Evolutionary conservation across 1,140 invertebrate genomes (phyloP).

Genomic region (Magallana gigas): DNA sequence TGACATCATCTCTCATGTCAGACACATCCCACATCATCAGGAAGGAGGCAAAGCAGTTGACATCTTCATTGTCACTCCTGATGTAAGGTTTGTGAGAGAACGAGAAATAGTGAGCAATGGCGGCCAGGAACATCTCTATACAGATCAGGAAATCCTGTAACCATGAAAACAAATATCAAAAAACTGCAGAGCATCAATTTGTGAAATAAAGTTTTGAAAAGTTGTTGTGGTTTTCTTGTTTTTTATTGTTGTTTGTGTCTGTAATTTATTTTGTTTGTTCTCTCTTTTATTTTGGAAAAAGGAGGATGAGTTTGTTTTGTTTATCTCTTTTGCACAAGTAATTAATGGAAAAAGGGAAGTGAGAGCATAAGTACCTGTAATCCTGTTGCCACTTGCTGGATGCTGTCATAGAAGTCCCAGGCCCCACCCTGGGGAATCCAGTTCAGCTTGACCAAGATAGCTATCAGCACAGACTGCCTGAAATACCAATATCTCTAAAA

Average conservation of each 20-base stretch:
- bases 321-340: too few relatives aligned
- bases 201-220: too few relatives aligned
- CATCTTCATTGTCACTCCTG: constrained; percentile 59
- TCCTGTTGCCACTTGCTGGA: constrained; percentile 86
- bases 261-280: neutral
- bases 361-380: constrained; percentile 84
- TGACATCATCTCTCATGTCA: constrained; percentile 93
- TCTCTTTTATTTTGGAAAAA: too few relatives aligned
- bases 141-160: constrained; percentile 95
- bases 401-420: constrained; percentile 83
- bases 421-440: constrained; percentile 84
- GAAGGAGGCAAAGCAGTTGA: constrained; percentile 80
- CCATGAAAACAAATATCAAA: neutral
- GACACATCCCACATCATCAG: constrained; percentile 96
- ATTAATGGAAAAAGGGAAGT: too few relatives aligned
- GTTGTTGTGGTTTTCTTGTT: neutral
- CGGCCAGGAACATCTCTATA: constrained; percentile 98
- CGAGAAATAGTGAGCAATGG: constrained; percentile 95
- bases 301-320: too few relatives aligned
- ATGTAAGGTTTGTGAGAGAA: constrained; percentile 94
- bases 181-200: too few relatives aligned
- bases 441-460: constrained; percentile 89
- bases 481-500: constrained; percentile 51
- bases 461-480: constrained; percentile 93
- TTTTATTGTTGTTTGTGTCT: neutral